A percentile compares a stretch with the other conserved stretches of the same genome.
phyloP scores from a whole-genome alignment of 1,140 invertebrate species.

The Penaeus vannamei region DNA sequence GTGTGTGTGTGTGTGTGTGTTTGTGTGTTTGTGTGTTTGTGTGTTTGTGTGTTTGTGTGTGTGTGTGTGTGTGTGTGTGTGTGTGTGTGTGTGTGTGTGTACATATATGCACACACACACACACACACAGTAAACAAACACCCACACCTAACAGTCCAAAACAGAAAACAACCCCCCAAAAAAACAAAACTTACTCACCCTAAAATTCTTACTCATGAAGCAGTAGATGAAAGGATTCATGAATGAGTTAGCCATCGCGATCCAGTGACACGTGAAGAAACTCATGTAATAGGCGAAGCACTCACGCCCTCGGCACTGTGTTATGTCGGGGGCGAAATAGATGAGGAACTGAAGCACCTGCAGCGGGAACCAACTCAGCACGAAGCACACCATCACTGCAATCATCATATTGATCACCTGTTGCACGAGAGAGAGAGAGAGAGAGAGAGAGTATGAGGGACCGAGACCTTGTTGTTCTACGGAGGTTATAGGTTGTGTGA shows the following conservation, averaged over 20 bases:
- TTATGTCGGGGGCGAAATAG: constrained; percentile 69
- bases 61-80: no score
- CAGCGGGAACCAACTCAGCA: constrained; percentile 76
- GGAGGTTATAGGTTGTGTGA: no score
- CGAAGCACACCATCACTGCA: constrained; percentile 75
- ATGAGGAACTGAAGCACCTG: constrained; percentile 72
- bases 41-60: no score
- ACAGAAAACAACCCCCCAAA: neutral
- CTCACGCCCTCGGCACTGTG: constrained; percentile 68
- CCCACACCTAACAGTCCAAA: neutral
- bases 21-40: no score
- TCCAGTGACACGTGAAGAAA: constrained; percentile 75
- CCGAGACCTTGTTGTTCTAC: no score
- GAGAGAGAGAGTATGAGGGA: neutral
- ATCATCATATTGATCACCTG: constrained; percentile 77
- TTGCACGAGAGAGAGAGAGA: neutral
- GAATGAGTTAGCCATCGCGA: constrained; percentile 82
- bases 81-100: no score
- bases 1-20: no score
- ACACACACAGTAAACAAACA: no score
- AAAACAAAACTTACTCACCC: constrained; percentile 78
- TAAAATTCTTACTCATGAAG: constrained; percentile 88
- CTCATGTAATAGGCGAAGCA: constrained; percentile 70
- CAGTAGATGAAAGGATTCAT: constrained; percentile 92
- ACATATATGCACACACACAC: no score